A percentile compares a stretch with the other conserved stretches of the same genome.
Evolutionary conservation across 2,888 invertebrate genomes (phyloP).

Genomic region (Deilephila elpenor): DNA sequence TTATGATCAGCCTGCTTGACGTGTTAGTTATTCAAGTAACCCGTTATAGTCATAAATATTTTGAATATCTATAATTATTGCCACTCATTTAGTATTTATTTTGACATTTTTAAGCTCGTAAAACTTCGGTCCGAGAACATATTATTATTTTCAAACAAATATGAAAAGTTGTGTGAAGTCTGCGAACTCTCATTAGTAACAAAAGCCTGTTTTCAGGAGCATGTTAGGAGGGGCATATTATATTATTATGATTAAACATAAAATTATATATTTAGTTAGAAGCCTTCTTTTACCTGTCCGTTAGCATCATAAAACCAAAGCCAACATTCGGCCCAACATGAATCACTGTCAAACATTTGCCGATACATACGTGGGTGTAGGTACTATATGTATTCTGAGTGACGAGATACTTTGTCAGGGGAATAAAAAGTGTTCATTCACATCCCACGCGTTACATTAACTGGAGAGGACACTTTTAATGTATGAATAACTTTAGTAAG

Average conservation of each 20-base stretch:
- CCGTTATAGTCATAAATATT: too few species aligned
- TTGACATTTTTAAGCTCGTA: too few species aligned
- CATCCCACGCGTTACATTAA: not conserved
- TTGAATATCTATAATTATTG: too few species aligned
- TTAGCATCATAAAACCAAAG: not conserved
- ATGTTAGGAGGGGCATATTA: too few species aligned
- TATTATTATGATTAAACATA: not conserved
- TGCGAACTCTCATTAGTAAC: too few species aligned
- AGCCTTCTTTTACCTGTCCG: not conserved
- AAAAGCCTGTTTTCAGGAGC: too few species aligned
- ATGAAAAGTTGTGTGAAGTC: too few species aligned
- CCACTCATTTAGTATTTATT: too few species aligned
- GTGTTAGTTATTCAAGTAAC: too few species aligned
- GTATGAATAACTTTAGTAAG: not conserved
- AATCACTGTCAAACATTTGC: not conserved
- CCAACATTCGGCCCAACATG: not conserved
- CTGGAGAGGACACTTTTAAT: not conserved
- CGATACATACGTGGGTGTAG: not conserved
- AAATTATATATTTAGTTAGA: not conserved
- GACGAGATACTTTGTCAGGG: not conserved
- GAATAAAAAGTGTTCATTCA: not conserved
- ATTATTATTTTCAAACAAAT: too few species aligned
- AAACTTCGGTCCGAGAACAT: too few species aligned
- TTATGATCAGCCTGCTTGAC: too few species aligned
- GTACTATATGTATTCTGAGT: not conserved